Base-by-base conservation (phyloP, 2,888 invertebrate genomes). In the Autographa gamma region DNA sequence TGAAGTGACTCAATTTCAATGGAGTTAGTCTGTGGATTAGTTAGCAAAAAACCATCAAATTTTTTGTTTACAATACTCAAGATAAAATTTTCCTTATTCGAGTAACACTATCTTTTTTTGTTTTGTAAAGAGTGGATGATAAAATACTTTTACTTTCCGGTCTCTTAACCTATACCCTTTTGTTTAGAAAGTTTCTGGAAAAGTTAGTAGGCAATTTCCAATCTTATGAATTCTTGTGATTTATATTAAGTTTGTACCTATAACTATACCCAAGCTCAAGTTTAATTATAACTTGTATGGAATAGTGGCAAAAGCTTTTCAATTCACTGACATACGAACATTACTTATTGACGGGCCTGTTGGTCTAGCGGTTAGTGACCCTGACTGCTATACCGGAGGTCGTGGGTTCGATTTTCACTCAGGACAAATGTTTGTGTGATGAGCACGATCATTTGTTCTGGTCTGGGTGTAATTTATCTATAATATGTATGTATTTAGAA, bases 51-150 rank as follows among this genome's bases (percentile, higher is more conserved):
- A 38, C 34, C 48, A 5, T 48, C 7, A 7, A 14, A 2, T 8
- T 48, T 48, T 48, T 48, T 48, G n/a, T 48, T 48, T 48, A n/a
- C 6, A 48, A n/a, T 48, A n/a, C n/a, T 48, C 48, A 48, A 48
- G 43, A 41, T 41, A 13, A 13, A 13, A n/a, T 48, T n/a, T 16
- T n/a, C 7, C 16, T n/a, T 43, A 14, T n/a, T n/a, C 5, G 16
- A n/a, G 48, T 14, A 16, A 6, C 14, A 43, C 14, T 16, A 43
- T 43, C 14, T 14, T 43, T 5, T 14, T 43, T 14, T 5, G 13
- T 11, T 41, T 13, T 13, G 8, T 41, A 4, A 41, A 41, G 41
- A 41, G 41, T n/a, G n/a, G 48, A n/a, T n/a, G n/a, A 5, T n/a
- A 43, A 43, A 43, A 5, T 6, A 14, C 48, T 48, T 48, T 48